Percentiles rank a stretch among this genome's conserved stretches.
phyloP scores from a whole-genome alignment of 2,113 vertebrate species.

The Callorhinus ursinus region DNA sequence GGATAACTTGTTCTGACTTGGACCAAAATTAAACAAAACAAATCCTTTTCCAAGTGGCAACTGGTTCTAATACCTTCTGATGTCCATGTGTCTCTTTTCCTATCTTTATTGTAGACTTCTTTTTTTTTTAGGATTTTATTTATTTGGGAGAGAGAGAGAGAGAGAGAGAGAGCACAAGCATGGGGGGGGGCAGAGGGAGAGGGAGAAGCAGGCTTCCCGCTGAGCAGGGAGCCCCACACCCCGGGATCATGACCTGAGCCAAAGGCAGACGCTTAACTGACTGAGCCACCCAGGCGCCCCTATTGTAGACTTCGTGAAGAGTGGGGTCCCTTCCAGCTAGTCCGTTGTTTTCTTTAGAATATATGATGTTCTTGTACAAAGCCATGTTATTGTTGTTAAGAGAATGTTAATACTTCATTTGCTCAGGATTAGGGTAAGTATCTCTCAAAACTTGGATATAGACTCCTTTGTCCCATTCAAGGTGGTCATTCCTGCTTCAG shows the following conservation, averaged over 20 bases:
- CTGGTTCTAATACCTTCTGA: neutral
- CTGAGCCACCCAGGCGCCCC: neutral
- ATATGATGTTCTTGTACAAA: conserved; percentile 42
- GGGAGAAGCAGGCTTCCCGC: neutral
- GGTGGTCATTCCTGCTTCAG: conserved; percentile 6
- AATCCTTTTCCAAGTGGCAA: neutral
- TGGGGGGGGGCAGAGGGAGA: neutral
- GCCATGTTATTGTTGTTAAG: neutral
- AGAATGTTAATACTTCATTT: conserved; percentile 53
- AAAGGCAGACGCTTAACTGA: neutral
- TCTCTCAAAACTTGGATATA: neutral
- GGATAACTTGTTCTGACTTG: neutral
- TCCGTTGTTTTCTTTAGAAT: conserved; percentile 51
- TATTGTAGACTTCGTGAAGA: conserved; percentile 19
- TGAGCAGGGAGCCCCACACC: neutral
- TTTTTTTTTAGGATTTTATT: neutral
- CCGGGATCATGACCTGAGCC: neutral
- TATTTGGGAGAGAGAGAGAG: neutral
- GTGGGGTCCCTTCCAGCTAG: neutral
- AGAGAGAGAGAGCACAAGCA: neutral
- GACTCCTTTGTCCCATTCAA: conserved; percentile 11
- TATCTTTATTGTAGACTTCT: neutral
- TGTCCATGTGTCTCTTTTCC: neutral
- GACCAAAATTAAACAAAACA: neutral
- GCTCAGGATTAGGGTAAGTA: neutral